Evolutionary conservation across 2,797 vertebrate species (phyloP).

Genomic region (Helicolenus hilgendorfi): DNA sequence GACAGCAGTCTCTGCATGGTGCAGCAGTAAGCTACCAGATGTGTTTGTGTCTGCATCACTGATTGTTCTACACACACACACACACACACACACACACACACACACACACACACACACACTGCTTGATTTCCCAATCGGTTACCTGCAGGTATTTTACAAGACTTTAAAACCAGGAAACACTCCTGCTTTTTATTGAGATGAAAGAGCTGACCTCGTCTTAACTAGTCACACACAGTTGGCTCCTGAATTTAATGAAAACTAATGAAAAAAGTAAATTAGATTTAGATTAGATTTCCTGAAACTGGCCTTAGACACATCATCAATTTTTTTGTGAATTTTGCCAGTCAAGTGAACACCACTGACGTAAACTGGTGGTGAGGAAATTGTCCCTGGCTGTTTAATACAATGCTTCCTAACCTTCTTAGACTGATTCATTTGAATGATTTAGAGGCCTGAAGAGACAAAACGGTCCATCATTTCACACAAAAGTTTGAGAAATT

Average conservation of each 20-base stretch:
- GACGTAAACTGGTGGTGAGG: neutral
- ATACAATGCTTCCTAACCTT: neutral
- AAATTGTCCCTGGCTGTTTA: neutral
- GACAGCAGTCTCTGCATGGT: slow-evolving; percentile 59
- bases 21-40: slow-evolving; percentile 65
- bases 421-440: neutral
- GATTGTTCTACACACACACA: slow-evolving; percentile 45
- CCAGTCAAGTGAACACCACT: neutral
- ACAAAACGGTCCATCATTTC: neutral
- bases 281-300: too few relatives aligned
- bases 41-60: slow-evolving; percentile 51
- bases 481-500: neutral
- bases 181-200: slow-evolving; percentile 47
- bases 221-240: slow-evolving; percentile 24
- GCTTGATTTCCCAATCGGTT: slow-evolving; percentile 15
- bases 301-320: neutral
- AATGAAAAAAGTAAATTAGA: slow-evolving; percentile 10
- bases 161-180: slow-evolving; percentile 52
- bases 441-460: neutral
- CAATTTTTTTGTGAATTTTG: neutral
- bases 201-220: slow-evolving; percentile 68
- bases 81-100: slow-evolving; percentile 1
- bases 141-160: slow-evolving; percentile 73
- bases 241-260: slow-evolving; percentile 43
- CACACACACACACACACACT: slow-evolving; percentile 6